These are phyloP conservation scores for Sitodiplosis mosellana DNA, from an alignment of 1,140 invertebrate genomes.

Conservation along the genomic window DNA sequence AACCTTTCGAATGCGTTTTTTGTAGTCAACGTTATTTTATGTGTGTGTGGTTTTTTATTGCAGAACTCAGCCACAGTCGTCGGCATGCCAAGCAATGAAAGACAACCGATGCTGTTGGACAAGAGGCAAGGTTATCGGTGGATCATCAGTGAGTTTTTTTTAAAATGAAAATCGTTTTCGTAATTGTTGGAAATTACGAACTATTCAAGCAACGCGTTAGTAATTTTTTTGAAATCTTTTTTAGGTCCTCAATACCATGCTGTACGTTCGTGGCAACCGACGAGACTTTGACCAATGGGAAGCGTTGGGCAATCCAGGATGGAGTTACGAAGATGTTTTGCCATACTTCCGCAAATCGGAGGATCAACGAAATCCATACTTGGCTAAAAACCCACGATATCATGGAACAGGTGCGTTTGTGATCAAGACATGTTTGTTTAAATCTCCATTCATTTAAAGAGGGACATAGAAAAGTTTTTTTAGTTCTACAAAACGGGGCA, in stretches of 20 bases:
- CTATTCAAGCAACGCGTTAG: no score
- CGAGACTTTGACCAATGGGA: conserved; percentile 84
- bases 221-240: no score
- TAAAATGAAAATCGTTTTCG: no score
- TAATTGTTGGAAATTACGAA: no score
- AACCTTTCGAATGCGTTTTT: neutral
- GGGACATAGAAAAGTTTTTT: no score
- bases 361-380: conserved; percentile 64
- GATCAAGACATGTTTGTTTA: neutral
- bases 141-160: conserved; percentile 74
- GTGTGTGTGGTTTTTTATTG: conserved; percentile 20
- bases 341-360: conserved; percentile 78
- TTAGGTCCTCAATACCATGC: conserved; percentile 75
- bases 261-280: conserved; percentile 80
- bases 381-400: conserved; percentile 47
- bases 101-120: conserved; percentile 69
- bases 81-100: conserved; percentile 69
- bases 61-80: conserved; percentile 62
- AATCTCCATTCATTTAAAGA: no score
- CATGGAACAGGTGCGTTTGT: conserved; percentile 39
- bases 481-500: no score
- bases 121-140: conserved; percentile 68
- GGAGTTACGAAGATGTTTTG: conserved; percentile 73
- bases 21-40: neutral
- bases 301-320: conserved; percentile 66